These are phyloP conservation scores for Aleiodes sp. DNA, from an alignment of 1,140 invertebrate genomes.

Conservation along the genomic window DNA sequence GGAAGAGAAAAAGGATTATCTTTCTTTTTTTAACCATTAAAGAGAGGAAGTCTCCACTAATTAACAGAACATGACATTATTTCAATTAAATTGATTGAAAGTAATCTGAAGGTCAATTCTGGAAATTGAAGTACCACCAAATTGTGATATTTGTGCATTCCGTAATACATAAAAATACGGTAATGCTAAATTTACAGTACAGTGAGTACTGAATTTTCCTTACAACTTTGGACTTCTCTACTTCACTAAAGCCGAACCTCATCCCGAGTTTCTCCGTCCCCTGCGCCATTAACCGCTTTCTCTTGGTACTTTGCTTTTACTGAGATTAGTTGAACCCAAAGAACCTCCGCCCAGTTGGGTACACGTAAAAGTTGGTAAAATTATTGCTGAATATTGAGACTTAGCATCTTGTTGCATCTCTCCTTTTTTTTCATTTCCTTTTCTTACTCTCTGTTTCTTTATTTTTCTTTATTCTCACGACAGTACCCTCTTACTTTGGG, in stretches of 20 bases:
- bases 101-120: no score
- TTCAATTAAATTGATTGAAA: no score
- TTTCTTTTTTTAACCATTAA: neutral
- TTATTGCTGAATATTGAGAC: slow-evolving; percentile 48
- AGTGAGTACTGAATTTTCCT: slow-evolving; percentile 43
- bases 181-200: slow-evolving; percentile 31
- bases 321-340: slow-evolving; percentile 36
- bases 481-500: neutral
- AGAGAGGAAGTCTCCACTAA: no score
- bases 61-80: no score
- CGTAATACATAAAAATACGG: no score
- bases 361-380: slow-evolving; percentile 41
- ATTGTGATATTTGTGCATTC: no score
- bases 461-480: neutral
- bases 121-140: no score
- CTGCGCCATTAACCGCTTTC: slow-evolving; percentile 11
- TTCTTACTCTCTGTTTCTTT: neutral
- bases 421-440: slow-evolving; percentile 25
- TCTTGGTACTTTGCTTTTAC: slow-evolving; percentile 45
- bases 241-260: neutral
- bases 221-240: slow-evolving; percentile 38
- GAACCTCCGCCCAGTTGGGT: slow-evolving; percentile 15
- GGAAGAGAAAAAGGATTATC: no score
- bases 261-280: neutral
- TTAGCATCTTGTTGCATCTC: slow-evolving; percentile 12